phyloP scores from a whole-genome alignment of 1,140 invertebrate genomes.

The Sitobion miscanthi region DNA sequence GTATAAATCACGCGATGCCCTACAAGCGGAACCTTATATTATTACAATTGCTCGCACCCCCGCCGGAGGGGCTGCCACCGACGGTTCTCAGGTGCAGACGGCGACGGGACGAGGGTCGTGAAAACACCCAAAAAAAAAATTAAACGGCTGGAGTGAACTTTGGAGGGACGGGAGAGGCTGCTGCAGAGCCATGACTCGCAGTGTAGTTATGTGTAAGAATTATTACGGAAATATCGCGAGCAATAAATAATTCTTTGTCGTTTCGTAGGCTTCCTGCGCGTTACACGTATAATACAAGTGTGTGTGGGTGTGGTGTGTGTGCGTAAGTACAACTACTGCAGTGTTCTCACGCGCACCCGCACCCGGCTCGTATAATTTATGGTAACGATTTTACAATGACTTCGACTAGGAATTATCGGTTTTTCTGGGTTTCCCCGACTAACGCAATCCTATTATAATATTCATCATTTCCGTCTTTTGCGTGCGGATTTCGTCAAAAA shows the following conservation, averaged over 20 bases:
- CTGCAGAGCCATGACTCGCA: background rate
- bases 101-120: background rate
- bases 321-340: background rate
- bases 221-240: constrained; percentile 33
- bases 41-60: background rate
- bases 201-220: constrained; percentile 37
- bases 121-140: background rate
- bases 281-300: background rate
- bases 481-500: too few relatives aligned
- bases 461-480: too few relatives aligned
- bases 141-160: too few relatives aligned
- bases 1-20: constrained; percentile 38
- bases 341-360: background rate
- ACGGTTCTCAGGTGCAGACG: background rate
- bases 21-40: too few relatives aligned
- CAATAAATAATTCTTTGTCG: constrained; percentile 51
- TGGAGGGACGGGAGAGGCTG: background rate
- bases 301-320: too few relatives aligned
- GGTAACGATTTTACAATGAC: background rate
- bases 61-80: background rate
- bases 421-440: background rate
- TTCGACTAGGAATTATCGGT: background rate
- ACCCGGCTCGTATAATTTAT: background rate
- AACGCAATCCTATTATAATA: too few relatives aligned
- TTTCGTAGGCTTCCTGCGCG: background rate